Base-by-base conservation (phyloP, 2,797 vertebrate species). In the Liparis tanakae region DNA sequence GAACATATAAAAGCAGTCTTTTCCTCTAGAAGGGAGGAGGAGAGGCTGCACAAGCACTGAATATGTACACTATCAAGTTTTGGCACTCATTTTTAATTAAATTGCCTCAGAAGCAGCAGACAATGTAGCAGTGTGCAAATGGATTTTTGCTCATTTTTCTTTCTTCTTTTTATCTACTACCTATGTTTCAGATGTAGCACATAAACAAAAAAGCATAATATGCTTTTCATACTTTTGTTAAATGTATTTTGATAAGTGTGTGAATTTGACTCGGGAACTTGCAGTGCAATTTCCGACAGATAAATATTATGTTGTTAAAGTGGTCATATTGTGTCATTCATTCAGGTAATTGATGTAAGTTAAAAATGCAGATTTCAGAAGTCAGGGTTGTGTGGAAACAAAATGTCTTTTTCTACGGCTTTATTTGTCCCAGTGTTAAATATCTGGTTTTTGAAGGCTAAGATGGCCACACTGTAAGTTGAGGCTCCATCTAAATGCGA, bases 71-170 rank as follows among this genome's bases (percentile, higher is more conserved):
- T 98, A 97, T 98, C 96, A 96, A 94, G 85, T 94, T 94, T 95
- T 95, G 97, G 96, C 97, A 95, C 93, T 96, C 95, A 91, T 94
- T 93, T 30, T 95, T 88, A 95, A 86, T 87, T 88, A 86, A 95
- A 92, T 94, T 95, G 95, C 96, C 96, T 98, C 96, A 96, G 94
- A 97, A 97, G 96, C 96, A 95, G 95, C 97, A 95, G 95, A 94
- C 94, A 93, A 98, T 99, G 97, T 99, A 99, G 97, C 98, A 98
- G 95, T 95, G 94, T 96, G 96, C 96, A 97, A 97, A 96, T 96
- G 95, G 94, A 96, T 76, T 89, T 92, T 94, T 94, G 92, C 91
- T 90, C 90, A 79, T 84, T 81, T 87, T 58, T 82, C 25, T 30
- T 30, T 30, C 25, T 30, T 30, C 25, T 81, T 88, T 72, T 53